Percentiles rank a stretch among this genome's conserved stretches.
These are phyloP conservation scores for Pholis gunnellus DNA, from an alignment of 2,113 vertebrate genomes.

Conservation along the genomic window DNA sequence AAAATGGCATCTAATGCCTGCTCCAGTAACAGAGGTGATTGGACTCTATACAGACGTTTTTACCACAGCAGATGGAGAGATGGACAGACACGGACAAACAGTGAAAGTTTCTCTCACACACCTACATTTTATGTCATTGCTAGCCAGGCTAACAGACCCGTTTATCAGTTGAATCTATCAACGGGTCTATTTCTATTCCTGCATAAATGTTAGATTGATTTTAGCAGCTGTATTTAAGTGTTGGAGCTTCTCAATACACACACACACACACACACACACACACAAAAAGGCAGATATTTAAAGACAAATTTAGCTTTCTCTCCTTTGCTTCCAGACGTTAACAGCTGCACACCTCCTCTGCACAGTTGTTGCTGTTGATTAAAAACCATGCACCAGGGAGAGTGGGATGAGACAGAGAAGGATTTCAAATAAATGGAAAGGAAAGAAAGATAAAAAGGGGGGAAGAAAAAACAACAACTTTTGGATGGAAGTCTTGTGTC, in stretches of 20 bases:
- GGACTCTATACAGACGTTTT: background rate
- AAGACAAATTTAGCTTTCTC: conserved; percentile 15
- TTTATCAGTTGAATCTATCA: conserved; percentile 59
- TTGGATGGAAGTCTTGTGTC: background rate
- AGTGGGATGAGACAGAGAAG: conserved; percentile 10
- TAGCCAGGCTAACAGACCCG: conserved; percentile 36
- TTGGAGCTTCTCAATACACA: background rate
- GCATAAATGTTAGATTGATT: conserved; percentile 48
- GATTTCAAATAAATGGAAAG: conserved; percentile 28
- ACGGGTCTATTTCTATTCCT: conserved; percentile 26
- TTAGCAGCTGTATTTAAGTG: background rate
- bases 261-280: background rate
- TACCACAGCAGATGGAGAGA: conserved; percentile 4
- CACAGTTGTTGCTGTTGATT: conserved; percentile 59
- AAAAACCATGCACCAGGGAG: conserved; percentile 54
- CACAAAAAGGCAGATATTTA: background rate
- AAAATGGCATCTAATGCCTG: background rate
- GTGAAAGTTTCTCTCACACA: background rate
- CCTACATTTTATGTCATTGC: background rate
- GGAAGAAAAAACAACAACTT: background rate
- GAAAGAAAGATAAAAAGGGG: background rate
- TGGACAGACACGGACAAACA: background rate
- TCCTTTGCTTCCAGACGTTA: conserved; percentile 32
- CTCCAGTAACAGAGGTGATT: background rate
- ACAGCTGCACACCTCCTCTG: conserved; percentile 44